Evolutionary conservation across 2,888 invertebrate genomes (phyloP).

Genomic region (Dicranocentrus wangi): DNA sequence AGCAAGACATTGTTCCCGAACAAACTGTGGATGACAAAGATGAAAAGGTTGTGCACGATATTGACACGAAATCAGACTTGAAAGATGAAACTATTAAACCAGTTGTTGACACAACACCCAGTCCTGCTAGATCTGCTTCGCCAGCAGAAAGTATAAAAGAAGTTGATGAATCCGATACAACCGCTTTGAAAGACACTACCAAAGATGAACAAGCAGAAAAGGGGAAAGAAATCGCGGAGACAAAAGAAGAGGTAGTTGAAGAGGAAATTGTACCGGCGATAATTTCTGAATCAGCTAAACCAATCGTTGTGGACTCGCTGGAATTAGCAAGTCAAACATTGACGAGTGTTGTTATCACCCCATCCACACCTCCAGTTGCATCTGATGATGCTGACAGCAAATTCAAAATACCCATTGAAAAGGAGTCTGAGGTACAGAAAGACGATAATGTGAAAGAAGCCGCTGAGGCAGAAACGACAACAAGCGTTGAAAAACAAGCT

Average conservation of each 20-base stretch:
- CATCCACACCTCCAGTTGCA: constrained; percentile 61
- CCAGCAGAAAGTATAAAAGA: constrained; percentile 11
- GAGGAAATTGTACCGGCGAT: background rate
- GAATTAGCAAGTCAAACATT: constrained; percentile 22
- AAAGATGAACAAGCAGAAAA: constrained; percentile 6
- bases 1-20: too few species aligned
- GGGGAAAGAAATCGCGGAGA: constrained; percentile 15
- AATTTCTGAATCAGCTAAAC: background rate
- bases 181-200: too few species aligned
- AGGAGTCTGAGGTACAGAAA: background rate
- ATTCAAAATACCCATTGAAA: constrained; percentile 19
- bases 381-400: constrained; percentile 41
- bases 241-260: constrained; percentile 13
- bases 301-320: background rate
- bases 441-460: too few species aligned
- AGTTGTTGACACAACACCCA: too few species aligned
- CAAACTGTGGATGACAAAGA: too few species aligned
- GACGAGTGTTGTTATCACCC: constrained; percentile 64
- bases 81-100: too few species aligned
- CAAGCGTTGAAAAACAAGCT: too few species aligned
- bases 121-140: background rate
- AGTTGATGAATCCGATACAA: too few species aligned
- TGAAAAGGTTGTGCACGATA: too few species aligned
- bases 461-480: too few species aligned
- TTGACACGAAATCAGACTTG: too few species aligned